Conservation (phyloP, 2,113 vertebrate genomes). For the Strix uralensis region DNA sequence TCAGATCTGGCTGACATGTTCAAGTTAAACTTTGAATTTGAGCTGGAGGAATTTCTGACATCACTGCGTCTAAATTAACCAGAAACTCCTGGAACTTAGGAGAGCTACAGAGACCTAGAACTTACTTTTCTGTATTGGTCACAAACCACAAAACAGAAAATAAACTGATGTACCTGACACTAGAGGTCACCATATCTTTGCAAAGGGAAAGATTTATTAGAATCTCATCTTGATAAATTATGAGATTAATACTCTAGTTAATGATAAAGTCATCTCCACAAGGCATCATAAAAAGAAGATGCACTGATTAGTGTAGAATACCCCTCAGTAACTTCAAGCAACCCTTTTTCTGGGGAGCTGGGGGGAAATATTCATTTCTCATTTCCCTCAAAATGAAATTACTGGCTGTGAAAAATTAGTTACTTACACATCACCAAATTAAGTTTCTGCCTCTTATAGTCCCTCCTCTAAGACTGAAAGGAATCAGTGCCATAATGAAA, state of each 20-base stretch:
- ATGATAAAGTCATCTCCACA: neutral
- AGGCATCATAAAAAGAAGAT: neutral
- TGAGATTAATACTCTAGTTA: neutral
- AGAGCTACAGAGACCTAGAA: neutral
- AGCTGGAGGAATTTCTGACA: neutral
- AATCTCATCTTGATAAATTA: neutral
- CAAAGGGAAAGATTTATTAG: neutral
- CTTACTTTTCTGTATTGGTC: slow-evolving; percentile 40
- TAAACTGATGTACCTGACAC: neutral
- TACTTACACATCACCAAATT: neutral
- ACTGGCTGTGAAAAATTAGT: neutral
- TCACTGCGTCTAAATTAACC: neutral
- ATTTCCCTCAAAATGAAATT: neutral
- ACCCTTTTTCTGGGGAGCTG: neutral
- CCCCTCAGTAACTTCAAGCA: neutral
- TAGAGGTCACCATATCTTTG: slow-evolving; percentile 49
- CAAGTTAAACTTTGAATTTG: neutral
- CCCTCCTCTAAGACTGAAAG: neutral
- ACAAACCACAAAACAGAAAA: slow-evolving; percentile 3
- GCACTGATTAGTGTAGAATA: neutral
- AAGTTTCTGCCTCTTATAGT: neutral
- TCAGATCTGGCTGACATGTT: slow-evolving; percentile 24
- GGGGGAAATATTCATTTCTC: neutral
- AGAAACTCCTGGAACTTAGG: slow-evolving; percentile 20
- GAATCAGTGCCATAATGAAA: neutral